Evolutionary conservation across 1,140 invertebrate genomes (phyloP), one percentile per base, ranked within the genome.

Genomic region (Orius laevigatus): DNA sequence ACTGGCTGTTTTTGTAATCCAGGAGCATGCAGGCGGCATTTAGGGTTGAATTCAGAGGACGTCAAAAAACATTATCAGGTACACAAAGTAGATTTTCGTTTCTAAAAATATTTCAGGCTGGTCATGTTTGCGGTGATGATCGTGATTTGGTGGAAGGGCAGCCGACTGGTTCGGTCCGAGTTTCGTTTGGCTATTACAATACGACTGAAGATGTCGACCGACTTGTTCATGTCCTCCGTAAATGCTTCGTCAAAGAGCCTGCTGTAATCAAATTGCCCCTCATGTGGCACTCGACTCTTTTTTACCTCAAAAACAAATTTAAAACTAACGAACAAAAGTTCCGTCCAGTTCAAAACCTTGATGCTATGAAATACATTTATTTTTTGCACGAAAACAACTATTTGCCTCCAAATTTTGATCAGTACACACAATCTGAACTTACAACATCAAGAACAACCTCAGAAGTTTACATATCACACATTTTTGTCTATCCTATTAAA

Each of bases 1-100:
- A 92, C 87, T 2, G 92, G 93, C 0, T 97, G 92, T 63, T 93
- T 95, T 62, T 98, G 94, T 63, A 97, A 97, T 69, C 83, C 91
- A 5, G 94, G 93, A 14, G 86, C 91, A 5, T 97, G 94, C 66
- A 84, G 94, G 64, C 67, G 76, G 32, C 81, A 86, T 61, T 67
- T 97, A 18, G 63, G 70, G 2, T 62, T 92, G 6, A 72, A 73
- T 0, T 70, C 78, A 35, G 61, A 75, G 3, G 76, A 85, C 34
- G 67, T 94, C 49, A 74, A 76, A 54, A 66, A 72, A 15, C 85
- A 93, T 60, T 88, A 79, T 63, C 72, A 84, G 63, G 76, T 79
- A 62, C 15, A 19, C 5, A 35, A 48, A 35, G 31, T 46, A n/a
- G 10, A 38, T 42, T 20, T 34, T n/a, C n/a, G 15, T n/a, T 3